These are phyloP conservation scores for Sturnira hondurensis DNA, from an alignment of 2,113 vertebrate species.

Conservation along the genomic window DNA sequence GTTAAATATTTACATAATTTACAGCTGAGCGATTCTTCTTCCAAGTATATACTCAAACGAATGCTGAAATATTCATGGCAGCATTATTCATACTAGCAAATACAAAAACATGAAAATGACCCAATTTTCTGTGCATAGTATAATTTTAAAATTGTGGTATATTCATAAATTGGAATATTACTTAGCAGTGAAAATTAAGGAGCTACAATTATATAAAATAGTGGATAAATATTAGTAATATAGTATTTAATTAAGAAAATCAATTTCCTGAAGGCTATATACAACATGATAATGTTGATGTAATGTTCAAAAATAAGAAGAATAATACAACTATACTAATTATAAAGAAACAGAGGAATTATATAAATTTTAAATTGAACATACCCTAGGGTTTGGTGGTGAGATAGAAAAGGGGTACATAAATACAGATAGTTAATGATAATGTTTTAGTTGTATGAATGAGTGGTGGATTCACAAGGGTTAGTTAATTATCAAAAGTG, in stretches of 20 bases:
- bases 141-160: background rate
- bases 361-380: background rate
- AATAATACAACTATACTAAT: background rate
- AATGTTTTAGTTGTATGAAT: background rate
- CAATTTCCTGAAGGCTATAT: background rate
- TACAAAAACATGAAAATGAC: background rate
- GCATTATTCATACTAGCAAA: background rate
- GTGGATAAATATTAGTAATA: background rate
- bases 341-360: background rate
- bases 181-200: background rate
- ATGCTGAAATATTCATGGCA: background rate
- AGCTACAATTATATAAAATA: background rate
- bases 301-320: background rate
- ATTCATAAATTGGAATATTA: background rate
- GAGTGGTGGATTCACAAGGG: background rate
- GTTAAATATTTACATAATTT: constrained; percentile 7
- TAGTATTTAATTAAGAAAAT: background rate
- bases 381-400: background rate
- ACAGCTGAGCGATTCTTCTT: background rate
- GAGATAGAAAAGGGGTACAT: background rate
- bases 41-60: background rate
- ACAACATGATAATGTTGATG: background rate
- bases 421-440: background rate
- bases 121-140: background rate
- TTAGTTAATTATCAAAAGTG: background rate